A percentile compares a stretch with the other conserved stretches of the same genome.
Conservation (phyloP, 2,113 vertebrate species). For the Chionodraco myersi region DNA sequence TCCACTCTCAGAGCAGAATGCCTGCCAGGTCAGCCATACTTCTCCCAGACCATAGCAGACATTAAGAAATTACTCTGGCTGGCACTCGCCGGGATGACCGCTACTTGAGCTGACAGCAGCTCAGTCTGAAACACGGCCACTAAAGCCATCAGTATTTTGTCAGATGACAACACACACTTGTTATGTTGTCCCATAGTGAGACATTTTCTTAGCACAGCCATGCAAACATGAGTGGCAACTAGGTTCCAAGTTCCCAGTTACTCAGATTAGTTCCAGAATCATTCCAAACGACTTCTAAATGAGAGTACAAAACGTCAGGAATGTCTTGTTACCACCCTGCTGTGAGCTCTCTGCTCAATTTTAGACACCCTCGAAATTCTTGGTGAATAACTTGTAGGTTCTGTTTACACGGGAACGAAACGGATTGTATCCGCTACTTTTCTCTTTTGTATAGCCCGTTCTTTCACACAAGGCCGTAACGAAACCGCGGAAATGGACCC, state of each 20-base stretch:
- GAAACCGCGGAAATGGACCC: too few relatives aligned
- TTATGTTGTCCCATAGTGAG: slow-evolving; percentile 22
- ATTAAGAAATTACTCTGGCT: slow-evolving; percentile 26
- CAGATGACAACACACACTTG: slow-evolving; percentile 43
- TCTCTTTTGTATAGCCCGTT: too few relatives aligned
- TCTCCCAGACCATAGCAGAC: slow-evolving; percentile 37
- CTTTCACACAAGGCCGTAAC: too few relatives aligned
- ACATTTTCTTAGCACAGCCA: slow-evolving; percentile 10
- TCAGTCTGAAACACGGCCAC: slow-evolving; percentile 38
- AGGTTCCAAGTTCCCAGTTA: neutral
- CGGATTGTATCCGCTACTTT: too few relatives aligned
- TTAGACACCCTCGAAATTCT: neutral
- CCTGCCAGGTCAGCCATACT: slow-evolving; percentile 28
- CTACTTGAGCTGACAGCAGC: slow-evolving; percentile 40
- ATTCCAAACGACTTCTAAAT: neutral
- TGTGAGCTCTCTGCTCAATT: neutral
- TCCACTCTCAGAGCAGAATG: slow-evolving; percentile 4
- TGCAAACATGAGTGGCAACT: neutral
- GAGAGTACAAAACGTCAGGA: neutral
- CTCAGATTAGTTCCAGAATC: neutral
- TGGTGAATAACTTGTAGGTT: neutral
- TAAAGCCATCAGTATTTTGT: slow-evolving; percentile 41
- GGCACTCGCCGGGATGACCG: slow-evolving; percentile 10
- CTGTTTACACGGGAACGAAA: too few relatives aligned
- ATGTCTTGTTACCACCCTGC: neutral